These are phyloP conservation scores for Bombus difficillimus DNA, from an alignment of 1,140 invertebrate genomes.

Conservation along the genomic window DNA sequence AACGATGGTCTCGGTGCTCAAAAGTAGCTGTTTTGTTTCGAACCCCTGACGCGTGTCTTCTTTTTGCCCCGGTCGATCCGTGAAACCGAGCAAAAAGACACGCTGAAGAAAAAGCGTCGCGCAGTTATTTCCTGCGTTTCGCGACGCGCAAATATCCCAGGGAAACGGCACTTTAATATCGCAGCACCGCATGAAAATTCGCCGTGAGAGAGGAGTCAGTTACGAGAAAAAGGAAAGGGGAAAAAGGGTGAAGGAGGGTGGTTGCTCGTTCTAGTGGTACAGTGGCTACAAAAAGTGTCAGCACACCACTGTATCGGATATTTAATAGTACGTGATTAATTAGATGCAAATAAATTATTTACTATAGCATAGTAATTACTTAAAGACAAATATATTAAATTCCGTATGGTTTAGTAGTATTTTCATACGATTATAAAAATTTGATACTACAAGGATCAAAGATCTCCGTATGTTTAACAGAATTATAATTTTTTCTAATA, in stretches of 20 bases:
- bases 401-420: too few relatives aligned
- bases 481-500: too few relatives aligned
- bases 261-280: not conserved
- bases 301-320: too few relatives aligned
- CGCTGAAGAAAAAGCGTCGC: constrained; percentile 52
- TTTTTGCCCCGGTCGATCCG: constrained; percentile 12
- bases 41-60: not conserved
- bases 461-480: too few relatives aligned
- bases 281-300: not conserved
- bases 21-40: not conserved
- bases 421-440: too few relatives aligned
- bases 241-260: not conserved
- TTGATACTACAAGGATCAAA: too few relatives aligned
- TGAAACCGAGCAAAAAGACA: constrained; percentile 37
- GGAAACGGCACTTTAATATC: constrained; percentile 68
- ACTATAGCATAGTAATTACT: too few relatives aligned
- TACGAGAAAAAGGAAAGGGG: not conserved
- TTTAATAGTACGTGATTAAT: too few relatives aligned
- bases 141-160: constrained; percentile 66
- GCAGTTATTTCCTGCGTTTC: constrained; percentile 65
- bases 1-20: not conserved
- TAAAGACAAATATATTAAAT: too few relatives aligned
- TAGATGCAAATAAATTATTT: too few relatives aligned
- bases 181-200: constrained; percentile 60
- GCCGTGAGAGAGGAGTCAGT: not conserved